Percentiles rank a stretch among this genome's conserved stretches.
Evolutionary conservation across 2,113 vertebrate genomes (phyloP).

Genomic region (Natator depressus): DNA sequence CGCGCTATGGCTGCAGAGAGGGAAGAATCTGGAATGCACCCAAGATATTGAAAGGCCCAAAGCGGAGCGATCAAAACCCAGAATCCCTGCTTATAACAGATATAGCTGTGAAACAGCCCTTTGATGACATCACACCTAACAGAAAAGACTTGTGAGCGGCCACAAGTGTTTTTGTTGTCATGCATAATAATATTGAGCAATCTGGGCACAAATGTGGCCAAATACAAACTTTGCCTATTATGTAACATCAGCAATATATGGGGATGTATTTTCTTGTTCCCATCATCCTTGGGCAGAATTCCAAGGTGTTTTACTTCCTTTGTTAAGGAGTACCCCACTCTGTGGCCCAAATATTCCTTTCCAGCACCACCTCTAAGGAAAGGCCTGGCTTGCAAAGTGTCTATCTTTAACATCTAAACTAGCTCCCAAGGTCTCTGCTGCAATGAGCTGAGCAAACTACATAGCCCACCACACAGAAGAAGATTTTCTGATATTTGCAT

Average conservation of each 20-base stretch:
- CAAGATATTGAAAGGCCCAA: not conserved
- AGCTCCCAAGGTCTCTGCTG: not conserved
- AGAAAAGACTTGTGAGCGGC: not conserved
- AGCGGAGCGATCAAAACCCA: not conserved
- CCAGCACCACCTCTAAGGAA: not conserved
- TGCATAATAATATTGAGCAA: not conserved
- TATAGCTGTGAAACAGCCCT: conserved; percentile 12
- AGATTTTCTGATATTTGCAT: not conserved
- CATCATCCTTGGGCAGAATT: not conserved
- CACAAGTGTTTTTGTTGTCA: conserved; percentile 1
- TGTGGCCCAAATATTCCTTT: not conserved
- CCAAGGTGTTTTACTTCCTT: not conserved
- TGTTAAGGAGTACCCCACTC: not conserved
- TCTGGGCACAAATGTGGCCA: not conserved
- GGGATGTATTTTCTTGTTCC: not conserved
- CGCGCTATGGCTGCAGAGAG: not conserved
- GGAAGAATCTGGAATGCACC: not conserved
- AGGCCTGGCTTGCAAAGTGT: not conserved
- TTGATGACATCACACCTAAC: conserved; percentile 15
- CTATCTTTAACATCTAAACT: not conserved
- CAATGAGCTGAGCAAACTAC: not conserved
- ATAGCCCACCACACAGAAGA: not conserved
- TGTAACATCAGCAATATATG: not conserved
- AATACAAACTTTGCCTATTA: not conserved
- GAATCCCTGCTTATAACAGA: not conserved